Evolutionary conservation across 2,113 vertebrate species (phyloP).

Genomic region (Hippopotamus amphibius): DNA sequence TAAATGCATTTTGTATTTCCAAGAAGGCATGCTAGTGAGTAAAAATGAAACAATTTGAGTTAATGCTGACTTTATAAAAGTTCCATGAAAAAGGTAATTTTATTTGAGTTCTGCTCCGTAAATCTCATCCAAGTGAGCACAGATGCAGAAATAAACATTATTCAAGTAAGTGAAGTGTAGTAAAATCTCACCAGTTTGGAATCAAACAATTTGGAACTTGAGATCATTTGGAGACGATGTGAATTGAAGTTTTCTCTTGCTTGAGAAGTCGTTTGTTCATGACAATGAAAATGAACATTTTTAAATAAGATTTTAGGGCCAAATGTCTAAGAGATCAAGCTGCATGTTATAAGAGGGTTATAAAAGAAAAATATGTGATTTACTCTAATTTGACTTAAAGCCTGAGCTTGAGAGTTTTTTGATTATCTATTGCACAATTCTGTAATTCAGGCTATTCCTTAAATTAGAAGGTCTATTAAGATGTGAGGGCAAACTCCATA

Average conservation of each 20-base stretch:
- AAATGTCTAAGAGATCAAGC: not conserved
- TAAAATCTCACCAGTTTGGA: not conserved
- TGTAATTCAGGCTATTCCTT: not conserved
- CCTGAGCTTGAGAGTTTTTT: not conserved
- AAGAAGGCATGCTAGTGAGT: not conserved
- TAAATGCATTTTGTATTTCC: not conserved
- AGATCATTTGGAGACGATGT: not conserved
- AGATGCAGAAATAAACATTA: conserved; percentile 30
- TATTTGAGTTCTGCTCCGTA: conserved; percentile 4
- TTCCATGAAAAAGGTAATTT: conserved; percentile 7
- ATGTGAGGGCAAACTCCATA: not conserved
- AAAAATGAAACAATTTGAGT: not conserved
- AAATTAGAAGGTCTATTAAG: not conserved
- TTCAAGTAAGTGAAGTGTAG: not conserved
- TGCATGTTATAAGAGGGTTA: not conserved
- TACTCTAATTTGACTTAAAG: not conserved
- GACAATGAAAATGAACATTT: conserved; percentile 22
- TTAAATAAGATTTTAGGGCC: conserved; percentile 5
- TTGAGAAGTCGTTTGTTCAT: conserved; percentile 53
- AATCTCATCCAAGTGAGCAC: not conserved
- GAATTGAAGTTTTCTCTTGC: not conserved
- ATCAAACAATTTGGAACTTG: conserved; percentile 43
- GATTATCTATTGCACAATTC: not conserved
- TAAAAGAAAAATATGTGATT: not conserved
- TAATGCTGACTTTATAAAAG: not conserved